These are phyloP conservation scores for Drosophila kanekoi DNA, from an alignment of 2,888 invertebrate species.

Conservation along the genomic window DNA sequence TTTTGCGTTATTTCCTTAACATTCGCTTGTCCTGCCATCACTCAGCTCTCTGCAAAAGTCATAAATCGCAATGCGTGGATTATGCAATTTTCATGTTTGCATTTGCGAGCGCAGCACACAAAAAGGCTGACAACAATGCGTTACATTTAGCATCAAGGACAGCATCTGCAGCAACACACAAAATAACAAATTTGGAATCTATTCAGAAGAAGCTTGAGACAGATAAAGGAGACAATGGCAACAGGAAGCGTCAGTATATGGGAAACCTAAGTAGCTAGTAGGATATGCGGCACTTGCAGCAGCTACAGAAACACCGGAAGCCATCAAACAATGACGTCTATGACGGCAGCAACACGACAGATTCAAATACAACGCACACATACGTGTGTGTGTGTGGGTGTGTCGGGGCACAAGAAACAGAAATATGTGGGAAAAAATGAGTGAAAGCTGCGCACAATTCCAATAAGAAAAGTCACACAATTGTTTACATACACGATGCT, in stretches of 20 bases:
- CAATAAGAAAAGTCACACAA: conserved; percentile 23
- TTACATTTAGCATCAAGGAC: conserved; percentile 57
- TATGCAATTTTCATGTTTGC: conserved; percentile 82
- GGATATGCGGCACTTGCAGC: conserved; percentile 55
- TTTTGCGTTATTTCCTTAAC: conserved; percentile 68
- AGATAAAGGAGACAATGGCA: conserved; percentile 31
- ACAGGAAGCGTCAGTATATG: conserved; percentile 57
- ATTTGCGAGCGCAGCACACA: conserved; percentile 53
- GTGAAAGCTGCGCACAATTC: conserved; percentile 1
- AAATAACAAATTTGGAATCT: conserved; percentile 58
- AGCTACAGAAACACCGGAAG: conserved; percentile 60
- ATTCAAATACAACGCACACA: conserved; percentile 20
- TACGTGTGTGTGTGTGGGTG: background rate
- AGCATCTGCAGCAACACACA: conserved; percentile 32
- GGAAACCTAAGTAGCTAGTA: conserved; percentile 68
- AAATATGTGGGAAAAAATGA: conserved; percentile 22
- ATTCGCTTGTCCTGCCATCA: conserved; percentile 77
- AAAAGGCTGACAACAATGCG: conserved; percentile 74
- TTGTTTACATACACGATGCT: conserved; percentile 25
- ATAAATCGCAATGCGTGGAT: conserved; percentile 82
- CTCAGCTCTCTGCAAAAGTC: conserved; percentile 74
- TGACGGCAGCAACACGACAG: conserved; percentile 36
- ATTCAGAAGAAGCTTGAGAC: conserved; percentile 35
- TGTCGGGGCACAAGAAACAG: conserved; percentile 6
- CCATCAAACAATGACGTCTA: conserved; percentile 74